phyloP scores from a whole-genome alignment of 2,888 invertebrate genomes.

The Cynaeus angustus region DNA sequence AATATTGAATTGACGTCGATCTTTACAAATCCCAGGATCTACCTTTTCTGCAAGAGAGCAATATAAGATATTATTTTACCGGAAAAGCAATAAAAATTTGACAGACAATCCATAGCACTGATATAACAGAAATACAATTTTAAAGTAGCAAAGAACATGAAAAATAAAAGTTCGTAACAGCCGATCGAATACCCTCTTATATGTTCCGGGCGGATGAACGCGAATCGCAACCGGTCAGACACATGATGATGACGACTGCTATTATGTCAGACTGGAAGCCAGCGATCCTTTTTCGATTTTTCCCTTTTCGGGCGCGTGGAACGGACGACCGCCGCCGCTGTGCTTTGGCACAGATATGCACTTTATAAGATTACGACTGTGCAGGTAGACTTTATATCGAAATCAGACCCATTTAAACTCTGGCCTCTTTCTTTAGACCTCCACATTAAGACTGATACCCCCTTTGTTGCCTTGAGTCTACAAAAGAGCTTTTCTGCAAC shows the following conservation, averaged over 20 bases:
- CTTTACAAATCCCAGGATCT: constrained; percentile 32
- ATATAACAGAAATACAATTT: constrained; percentile 64
- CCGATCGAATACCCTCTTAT: constrained; percentile 58
- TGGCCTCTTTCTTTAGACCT: constrained; percentile 3
- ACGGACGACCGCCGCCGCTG: constrained; percentile 23
- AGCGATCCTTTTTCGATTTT: constrained; percentile 57
- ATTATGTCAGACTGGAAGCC: constrained; percentile 56
- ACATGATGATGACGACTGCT: constrained; percentile 65
- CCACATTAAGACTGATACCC: constrained; percentile 40
- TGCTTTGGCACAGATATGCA: constrained; percentile 43
- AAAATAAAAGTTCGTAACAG: constrained; percentile 60
- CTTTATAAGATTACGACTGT: constrained; percentile 48
- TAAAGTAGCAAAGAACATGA: constrained; percentile 59
- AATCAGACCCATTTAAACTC: constrained; percentile 43
- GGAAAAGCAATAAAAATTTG: constrained; percentile 65
- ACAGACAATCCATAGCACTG: constrained; percentile 61
- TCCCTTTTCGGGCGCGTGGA: constrained; percentile 17
- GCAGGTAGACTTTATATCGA: constrained; percentile 46
- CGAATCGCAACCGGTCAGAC: constrained; percentile 62
- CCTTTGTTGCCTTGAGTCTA: constrained; percentile 34
- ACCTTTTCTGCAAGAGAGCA: constrained; percentile 36
- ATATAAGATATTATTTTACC: constrained; percentile 51
- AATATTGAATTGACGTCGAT: constrained; percentile 36
- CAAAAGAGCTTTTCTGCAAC: constrained; percentile 41
- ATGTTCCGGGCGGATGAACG: constrained; percentile 61